Percentiles rank a stretch among this genome's conserved stretches.
Evolutionary conservation across 2,888 invertebrate species (phyloP).

Genomic region (Ceramica pisi): DNA sequence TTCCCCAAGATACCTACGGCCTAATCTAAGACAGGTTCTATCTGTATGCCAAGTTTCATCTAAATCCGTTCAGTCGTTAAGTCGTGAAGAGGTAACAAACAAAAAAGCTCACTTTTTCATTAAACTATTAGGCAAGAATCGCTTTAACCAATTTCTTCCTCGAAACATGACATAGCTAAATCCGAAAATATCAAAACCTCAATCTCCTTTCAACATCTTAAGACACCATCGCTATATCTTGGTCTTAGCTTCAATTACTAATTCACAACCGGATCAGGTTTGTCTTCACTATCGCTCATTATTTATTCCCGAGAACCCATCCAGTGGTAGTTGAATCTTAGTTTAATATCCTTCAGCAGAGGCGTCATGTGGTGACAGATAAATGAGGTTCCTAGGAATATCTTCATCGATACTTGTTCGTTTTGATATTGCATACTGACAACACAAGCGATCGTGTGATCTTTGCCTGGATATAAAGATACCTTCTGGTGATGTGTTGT

Average conservation of each 20-base stretch:
- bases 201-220: slow-evolving; percentile 10
- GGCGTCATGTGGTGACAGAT: slow-evolving; percentile 58
- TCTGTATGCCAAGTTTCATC: too few relatives aligned
- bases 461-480: neutral
- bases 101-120: too few relatives aligned
- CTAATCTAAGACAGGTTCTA: too few relatives aligned
- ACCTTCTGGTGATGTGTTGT: neutral
- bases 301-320: slow-evolving; percentile 43
- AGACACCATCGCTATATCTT: neutral
- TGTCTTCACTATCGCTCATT: slow-evolving; percentile 28
- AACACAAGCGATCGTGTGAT: slow-evolving; percentile 11
- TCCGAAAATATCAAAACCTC: neutral
- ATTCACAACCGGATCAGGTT: slow-evolving; percentile 34
- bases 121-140: neutral
- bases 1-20: too few relatives aligned
- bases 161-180: slow-evolving; percentile 11
- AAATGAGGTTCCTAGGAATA: slow-evolving; percentile 51
- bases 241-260: slow-evolving; percentile 47
- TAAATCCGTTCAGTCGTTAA: too few relatives aligned
- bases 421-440: slow-evolving; percentile 24
- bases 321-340: slow-evolving; percentile 40
- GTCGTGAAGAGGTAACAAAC: too few relatives aligned
- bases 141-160: neutral
- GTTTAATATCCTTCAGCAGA: slow-evolving; percentile 42
- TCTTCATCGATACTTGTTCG: slow-evolving; percentile 47